Base-by-base conservation (phyloP, 2,113 vertebrate species). In the Rhinopithecus roxellana region DNA sequence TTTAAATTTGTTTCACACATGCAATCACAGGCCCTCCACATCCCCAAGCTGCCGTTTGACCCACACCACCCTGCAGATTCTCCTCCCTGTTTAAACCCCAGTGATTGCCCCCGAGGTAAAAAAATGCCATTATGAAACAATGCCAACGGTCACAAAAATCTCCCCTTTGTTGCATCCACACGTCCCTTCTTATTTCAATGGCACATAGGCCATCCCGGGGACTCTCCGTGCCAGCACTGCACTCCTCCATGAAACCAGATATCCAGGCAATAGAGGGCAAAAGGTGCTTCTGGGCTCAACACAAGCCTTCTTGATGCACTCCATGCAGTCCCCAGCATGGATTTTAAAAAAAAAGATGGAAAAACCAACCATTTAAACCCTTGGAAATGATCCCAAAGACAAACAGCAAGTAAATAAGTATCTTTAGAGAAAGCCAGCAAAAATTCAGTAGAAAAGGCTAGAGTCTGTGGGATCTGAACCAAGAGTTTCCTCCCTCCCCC, bases 361-460 rank as follows among this genome's bases (percentile, higher is more conserved):
- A 40, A 43, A 14, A 8, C 2, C 40, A 32, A 72, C 35, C 12
- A 78, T 78, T 52, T 90, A 86, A 74, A 85, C n/a, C 55, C n/a
- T 27, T 69, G 17, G 52, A 70, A 93, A 78, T 78, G 18, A 40
- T 84, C 70, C 72, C 40, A 52, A 96, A 40, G 32, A 16, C 40
- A 78, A 80, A 72, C 12, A 80, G 10, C 52, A 64, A 72, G 45
- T 40, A 25, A 69, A 93, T 17, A 79, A 72, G 67, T 75, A 25
- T 22, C 8, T 70, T 55, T 57, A 27, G 27, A 48, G 45, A 79
- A 86, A 55, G 43, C 27, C 30, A 45, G 40, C 74, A 55, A 70
- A 78, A 61, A 43, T 96, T 89, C 69, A 78, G 27, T 59, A 87
- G 78, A 27, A 61, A 79, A 69, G 20, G 23, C 38, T 72, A 75